Evolutionary conservation across 1,140 invertebrate genomes (phyloP), one percentile per base, ranked within the genome.

Genomic region (Drosophila mojavensis): DNA sequence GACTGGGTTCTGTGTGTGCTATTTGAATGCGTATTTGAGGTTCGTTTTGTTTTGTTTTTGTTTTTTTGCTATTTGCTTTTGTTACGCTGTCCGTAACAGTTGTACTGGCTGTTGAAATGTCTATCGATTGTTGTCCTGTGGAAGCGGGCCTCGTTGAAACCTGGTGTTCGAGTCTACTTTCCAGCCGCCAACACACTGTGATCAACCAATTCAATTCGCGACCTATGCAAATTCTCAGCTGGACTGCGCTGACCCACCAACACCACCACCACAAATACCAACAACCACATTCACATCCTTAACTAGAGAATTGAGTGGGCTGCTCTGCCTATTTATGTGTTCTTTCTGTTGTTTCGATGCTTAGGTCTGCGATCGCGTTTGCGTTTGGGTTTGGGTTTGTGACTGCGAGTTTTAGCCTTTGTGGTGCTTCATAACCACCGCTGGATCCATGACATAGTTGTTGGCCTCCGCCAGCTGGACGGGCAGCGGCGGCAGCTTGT

Each of bases 401-500:
- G 72, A 81, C 67, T 80, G 84, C 74, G 81, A 80, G 64, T 85
- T 90, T 61, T 83, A 89, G 73, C 74, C 82, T 61, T 90, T 91
- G 71, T 92, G 91, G 61, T 81, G 83, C 62, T 88, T 90, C 56
- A 91, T 71, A 28, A 84, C 69, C 20, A 84, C 55, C 15, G 91
- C 86, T 20, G 91, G 91, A 78, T 92, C 91, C 81, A 92, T 91
- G 51, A 92, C 92, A 60, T 92, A 92, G 68, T 92, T 92, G 59
- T 92, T 92, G 61, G 90, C 88, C 63, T 92, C 91, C 5, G 90
- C 91, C 67, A 91, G 61, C 58, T 92, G 91, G 28, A 86, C 63
- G 6, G 92, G 92, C 62, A 92, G 50, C 9, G 91, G 91, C 58
- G 93, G 93, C 59, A 94, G 78, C 75, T 94, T 94, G 78, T 95